Conservation (phyloP, 2,888 invertebrate genomes). For the Chymomyza procnemis region DNA sequence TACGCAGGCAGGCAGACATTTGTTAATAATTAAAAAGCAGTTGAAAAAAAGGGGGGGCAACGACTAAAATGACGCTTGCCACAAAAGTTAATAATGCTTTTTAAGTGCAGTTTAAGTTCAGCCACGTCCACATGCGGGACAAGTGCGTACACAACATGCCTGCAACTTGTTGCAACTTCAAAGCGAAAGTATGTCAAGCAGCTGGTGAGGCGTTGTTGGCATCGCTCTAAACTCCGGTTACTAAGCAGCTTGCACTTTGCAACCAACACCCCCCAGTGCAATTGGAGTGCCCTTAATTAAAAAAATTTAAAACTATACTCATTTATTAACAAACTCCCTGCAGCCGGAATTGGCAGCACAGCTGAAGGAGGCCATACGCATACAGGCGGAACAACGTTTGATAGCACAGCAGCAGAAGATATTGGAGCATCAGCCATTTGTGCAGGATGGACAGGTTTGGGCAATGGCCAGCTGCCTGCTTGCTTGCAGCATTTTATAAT, state of each 20-base stretch:
- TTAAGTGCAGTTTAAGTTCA: constrained; percentile 32
- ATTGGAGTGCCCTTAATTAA: neutral
- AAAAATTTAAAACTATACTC: neutral
- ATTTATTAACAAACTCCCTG: neutral
- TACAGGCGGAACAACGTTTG: constrained; percentile 81
- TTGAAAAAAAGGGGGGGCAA: constrained; percentile 41
- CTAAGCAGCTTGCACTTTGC: too few species aligned
- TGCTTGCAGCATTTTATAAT: constrained; percentile 6
- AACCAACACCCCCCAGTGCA: too few species aligned
- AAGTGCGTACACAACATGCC: neutral
- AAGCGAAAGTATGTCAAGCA: constrained; percentile 61
- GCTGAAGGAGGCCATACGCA: constrained; percentile 81
- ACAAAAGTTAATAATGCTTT: constrained; percentile 43
- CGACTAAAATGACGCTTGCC: constrained; percentile 38
- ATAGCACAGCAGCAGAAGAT: constrained; percentile 82
- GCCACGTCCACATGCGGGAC: neutral
- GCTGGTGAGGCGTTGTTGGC: constrained; percentile 5
- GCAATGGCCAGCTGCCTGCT: neutral
- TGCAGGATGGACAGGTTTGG: constrained; percentile 77
- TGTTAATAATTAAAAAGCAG: constrained; percentile 40
- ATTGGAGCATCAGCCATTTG: constrained; percentile 79
- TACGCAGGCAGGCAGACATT: too few species aligned
- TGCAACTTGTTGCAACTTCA: neutral
- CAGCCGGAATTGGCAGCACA: constrained; percentile 79
- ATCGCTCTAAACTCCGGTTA: neutral